Conservation (phyloP, 2,113 vertebrate genomes). For the Pelecanoides urinatrix region DNA sequence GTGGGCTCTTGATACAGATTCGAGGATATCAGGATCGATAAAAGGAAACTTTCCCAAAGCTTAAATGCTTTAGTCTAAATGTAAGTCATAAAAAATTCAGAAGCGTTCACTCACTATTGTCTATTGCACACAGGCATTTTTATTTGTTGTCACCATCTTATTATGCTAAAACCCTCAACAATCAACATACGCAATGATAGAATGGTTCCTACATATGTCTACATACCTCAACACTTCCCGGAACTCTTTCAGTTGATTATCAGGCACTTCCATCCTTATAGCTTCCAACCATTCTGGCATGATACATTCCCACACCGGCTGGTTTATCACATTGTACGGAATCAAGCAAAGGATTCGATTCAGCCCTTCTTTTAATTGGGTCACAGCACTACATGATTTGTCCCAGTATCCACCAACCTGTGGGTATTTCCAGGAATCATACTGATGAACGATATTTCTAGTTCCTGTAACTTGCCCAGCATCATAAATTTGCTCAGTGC, state of each 20-base stretch:
- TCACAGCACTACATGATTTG: conserved; percentile 94
- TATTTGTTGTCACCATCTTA: not conserved
- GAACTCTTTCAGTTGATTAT: conserved; percentile 94
- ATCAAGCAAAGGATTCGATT: conserved; percentile 97
- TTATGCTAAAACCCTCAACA: not conserved
- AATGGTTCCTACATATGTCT: not conserved
- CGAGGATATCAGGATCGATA: not conserved
- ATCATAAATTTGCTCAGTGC: not conserved
- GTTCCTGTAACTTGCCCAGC: not conserved
- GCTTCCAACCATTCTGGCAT: conserved; percentile 99
- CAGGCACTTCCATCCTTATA: conserved; percentile 94
- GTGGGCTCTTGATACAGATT: not conserved
- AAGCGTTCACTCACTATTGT: not conserved
- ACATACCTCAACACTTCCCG: conserved; percentile 94
- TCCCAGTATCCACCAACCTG: conserved; percentile 99
- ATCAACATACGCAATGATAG: not conserved
- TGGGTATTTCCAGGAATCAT: conserved; percentile 10
- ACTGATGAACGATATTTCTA: not conserved
- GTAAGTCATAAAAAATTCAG: not conserved
- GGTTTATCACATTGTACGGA: conserved; percentile 97
- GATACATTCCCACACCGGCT: conserved; percentile 96
- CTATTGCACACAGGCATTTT: not conserved
- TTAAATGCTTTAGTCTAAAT: not conserved
- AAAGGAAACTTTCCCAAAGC: not conserved
- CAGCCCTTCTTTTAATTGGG: conserved; percentile 95